These are phyloP conservation scores for Hemibagrus wyckioides DNA, from an alignment of 2,113 vertebrate species.

Conservation along the genomic window DNA sequence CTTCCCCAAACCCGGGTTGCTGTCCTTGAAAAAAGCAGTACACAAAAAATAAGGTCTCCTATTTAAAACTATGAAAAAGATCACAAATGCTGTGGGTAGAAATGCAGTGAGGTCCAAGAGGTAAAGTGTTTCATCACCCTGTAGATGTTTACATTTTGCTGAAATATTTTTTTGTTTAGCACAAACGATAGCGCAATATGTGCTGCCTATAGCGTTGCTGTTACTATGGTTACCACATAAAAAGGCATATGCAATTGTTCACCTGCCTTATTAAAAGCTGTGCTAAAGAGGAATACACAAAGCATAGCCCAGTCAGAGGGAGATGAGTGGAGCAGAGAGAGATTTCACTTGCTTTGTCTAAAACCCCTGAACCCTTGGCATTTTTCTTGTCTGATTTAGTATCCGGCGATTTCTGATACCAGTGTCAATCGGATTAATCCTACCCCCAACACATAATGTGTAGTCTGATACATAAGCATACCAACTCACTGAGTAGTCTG, in stretches of 20 bases:
- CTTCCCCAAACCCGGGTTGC: not conserved
- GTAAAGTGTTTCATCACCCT: not conserved
- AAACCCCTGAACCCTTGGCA: not conserved
- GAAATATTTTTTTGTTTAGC: not conserved
- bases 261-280: not conserved
- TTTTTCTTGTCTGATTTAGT: not conserved
- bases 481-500: not conserved
- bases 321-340: not conserved
- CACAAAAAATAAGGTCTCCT: not conserved
- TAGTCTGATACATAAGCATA: not conserved
- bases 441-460: not conserved
- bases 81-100: not conserved
- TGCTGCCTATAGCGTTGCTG: not conserved
- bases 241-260: not conserved
- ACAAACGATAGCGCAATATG: not conserved
- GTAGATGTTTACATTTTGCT: not conserved
- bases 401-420: not conserved
- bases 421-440: not conserved
- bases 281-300: not conserved
- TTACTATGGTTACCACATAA: constrained; percentile 5
- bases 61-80: not conserved
- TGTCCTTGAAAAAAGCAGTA: not conserved
- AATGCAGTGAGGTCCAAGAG: not conserved
- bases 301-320: not conserved
- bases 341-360: not conserved